Evolutionary conservation across 2,113 vertebrate species (phyloP), one percentile per base, ranked within the genome.

Genomic region (Semnornis frantzii): DNA sequence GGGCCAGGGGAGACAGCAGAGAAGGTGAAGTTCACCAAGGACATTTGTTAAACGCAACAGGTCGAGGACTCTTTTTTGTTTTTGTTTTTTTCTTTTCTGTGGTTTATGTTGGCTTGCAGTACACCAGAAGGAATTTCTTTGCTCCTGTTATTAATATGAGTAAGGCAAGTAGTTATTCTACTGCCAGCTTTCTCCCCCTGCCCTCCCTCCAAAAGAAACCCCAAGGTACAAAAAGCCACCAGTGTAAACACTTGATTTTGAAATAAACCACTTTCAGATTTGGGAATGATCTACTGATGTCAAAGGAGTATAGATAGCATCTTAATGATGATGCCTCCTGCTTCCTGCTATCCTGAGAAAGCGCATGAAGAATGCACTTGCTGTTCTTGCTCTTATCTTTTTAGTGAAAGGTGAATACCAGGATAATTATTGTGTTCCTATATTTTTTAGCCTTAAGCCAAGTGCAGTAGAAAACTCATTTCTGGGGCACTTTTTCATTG

Each of bases 1-100:
- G 65, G 37, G 10, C 10, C 10, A 19, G 13, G 44, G 54, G 39
- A 92, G 71, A 15, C 63, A 37, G 0, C 57, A 30, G 33, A 44
- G 50, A 44, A 64, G 34, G 82, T 39, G 27, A 58, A 57, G 33
- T 37, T 93, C 39, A 16, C 57, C 1, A 8, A 37, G 71, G 66
- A 4, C 0, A 2, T 55, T 89, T n/a, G 14, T 73, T 55, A 83
- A 28, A 24, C 3, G 5, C 9, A 4, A 9, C 0, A 4, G 39
- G n/a, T 46, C 0, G 0, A 66, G 64, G 27, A 11, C 19, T 63
- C 12, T 19, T 58, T 16, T 58, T 74, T 85, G 70, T 48, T 48
- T 44, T 19, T 64, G 16, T 58, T 74, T 85, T 73, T 44, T 44
- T 44, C 15, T 48, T 23, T 11, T 23, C 48, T 62, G 58, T 27